Evolutionary conservation across 2,113 vertebrate species (phyloP).

Genomic region (Nesogale talazaci): DNA sequence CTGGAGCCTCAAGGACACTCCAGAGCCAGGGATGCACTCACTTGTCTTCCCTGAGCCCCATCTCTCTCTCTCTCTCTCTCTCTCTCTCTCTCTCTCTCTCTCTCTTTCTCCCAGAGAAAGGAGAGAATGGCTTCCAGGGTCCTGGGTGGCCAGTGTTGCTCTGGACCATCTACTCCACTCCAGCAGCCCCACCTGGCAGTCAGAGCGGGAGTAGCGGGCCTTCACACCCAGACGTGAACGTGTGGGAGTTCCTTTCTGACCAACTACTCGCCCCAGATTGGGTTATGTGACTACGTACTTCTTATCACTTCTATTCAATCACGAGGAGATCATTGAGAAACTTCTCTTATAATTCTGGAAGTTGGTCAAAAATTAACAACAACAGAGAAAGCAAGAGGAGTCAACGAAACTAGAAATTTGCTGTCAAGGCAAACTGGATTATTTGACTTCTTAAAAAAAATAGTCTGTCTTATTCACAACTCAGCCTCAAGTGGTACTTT

Average conservation of each 20-base stretch:
- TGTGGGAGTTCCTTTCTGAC: not conserved
- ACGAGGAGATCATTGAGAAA: not conserved
- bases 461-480: not conserved
- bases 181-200: not conserved
- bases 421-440: not conserved
- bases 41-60: not conserved
- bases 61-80: no score
- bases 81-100: no score
- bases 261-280: no score
- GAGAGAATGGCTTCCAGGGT: no score
- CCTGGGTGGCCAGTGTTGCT: no score
- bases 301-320: not conserved
- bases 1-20: not conserved
- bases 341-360: conserved; percentile 31
- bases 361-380: not conserved
- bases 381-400: no score
- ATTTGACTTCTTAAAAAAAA: not conserved
- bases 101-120: not conserved
- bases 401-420: not conserved
- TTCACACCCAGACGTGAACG: not conserved
- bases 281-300: not conserved
- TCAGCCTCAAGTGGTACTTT: not conserved
- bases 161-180: no score
- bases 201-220: fast-evolving
- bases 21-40: no score